Conservation (phyloP, 2,113 vertebrate species). For the Chaetura pelagica region DNA sequence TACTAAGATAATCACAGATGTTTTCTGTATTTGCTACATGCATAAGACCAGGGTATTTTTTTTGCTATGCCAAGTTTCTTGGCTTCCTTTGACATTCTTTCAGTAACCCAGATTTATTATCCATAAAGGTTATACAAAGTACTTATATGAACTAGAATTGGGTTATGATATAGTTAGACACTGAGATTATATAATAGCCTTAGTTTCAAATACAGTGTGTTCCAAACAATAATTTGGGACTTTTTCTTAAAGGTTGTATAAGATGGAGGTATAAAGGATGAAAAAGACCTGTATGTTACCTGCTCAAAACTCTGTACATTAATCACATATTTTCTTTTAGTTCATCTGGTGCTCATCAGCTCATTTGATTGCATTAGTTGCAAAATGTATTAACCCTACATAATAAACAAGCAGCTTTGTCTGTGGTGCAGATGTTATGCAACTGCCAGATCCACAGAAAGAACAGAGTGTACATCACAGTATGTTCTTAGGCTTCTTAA, state of each 20-base stretch:
- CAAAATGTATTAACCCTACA: not conserved
- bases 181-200: not conserved
- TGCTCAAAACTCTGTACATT: not conserved
- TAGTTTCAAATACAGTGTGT: not conserved
- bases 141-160: not conserved
- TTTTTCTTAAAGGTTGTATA: not conserved
- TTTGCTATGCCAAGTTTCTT: not conserved
- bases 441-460: not conserved
- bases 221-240: not conserved
- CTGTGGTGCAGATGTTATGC: not conserved
- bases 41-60: not conserved
- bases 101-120: conserved; percentile 6
- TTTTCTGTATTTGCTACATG: not conserved
- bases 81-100: not conserved
- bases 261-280: not conserved
- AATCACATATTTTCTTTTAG: not conserved
- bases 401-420: not conserved
- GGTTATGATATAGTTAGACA: not conserved
- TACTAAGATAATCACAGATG: not conserved
- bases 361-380: not conserved
- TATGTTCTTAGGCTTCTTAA: not conserved
- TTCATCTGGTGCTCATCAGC: not conserved
- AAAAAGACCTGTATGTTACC: not conserved
- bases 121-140: not conserved
- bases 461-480: not conserved